Evolutionary conservation across 1,140 invertebrate genomes (phyloP).

Genomic region (Notospermus geniculatus): DNA sequence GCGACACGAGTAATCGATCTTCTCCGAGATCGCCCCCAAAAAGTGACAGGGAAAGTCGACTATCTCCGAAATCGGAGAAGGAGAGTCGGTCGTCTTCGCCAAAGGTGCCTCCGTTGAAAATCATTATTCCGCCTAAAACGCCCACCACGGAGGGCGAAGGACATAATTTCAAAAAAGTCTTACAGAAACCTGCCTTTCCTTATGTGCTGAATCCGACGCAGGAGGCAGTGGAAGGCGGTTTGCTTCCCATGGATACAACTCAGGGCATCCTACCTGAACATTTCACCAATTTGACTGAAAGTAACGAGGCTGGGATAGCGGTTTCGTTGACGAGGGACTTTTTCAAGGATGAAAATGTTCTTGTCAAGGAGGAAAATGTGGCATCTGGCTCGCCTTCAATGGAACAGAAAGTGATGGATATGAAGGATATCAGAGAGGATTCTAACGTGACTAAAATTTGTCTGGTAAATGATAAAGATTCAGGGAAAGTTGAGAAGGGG

Average conservation of each 20-base stretch:
- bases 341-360: no score
- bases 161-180: constrained; percentile 7
- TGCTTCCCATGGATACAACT: not conserved
- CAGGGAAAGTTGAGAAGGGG: constrained; percentile 18
- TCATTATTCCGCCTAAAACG: constrained; percentile 72
- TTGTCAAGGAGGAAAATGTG: no score
- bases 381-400: not conserved
- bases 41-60: constrained; percentile 2
- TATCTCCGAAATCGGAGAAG: constrained; percentile 13
- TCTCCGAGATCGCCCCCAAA: not conserved
- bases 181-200: constrained; percentile 7
- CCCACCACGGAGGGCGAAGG: constrained; percentile 8
- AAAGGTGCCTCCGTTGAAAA: constrained; percentile 89
- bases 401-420: not conserved
- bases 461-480: constrained; percentile 12
- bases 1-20: constrained; percentile 1
- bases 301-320: no score
- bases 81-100: constrained; percentile 55
- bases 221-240: constrained; percentile 1
- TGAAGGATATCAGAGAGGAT: no score
- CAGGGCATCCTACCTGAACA: not conserved
- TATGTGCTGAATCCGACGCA: constrained; percentile 18
- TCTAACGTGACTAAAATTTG: no score
- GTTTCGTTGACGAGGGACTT: no score
- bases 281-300: not conserved